Percentiles rank a stretch among this genome's conserved stretches.
Conservation (phyloP, 2,113 vertebrate species). For the Microcebus lehilahytsara region DNA sequence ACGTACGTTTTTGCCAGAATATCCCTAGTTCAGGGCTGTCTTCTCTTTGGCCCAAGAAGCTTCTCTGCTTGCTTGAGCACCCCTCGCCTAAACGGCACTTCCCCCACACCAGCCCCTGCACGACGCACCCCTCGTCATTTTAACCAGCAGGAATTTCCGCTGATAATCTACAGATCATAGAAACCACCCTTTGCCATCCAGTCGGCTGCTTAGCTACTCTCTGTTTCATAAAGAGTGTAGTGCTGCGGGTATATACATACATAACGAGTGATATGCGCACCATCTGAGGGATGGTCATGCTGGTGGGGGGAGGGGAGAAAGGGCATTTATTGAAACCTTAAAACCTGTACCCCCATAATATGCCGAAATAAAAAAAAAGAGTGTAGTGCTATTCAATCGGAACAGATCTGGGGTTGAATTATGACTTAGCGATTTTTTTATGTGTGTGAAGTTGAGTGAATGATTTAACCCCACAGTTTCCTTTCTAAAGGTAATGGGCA, state of each 20-base stretch:
- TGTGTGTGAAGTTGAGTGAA: background rate
- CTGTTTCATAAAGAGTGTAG: background rate
- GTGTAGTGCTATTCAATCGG: background rate
- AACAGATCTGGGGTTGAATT: background rate
- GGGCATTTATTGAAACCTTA: too few species aligned
- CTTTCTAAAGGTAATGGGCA: background rate
- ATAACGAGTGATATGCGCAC: too few species aligned
- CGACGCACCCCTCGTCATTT: rapidly evolving
- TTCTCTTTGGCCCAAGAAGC: too few species aligned
- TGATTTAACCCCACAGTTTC: background rate
- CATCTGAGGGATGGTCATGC: too few species aligned
- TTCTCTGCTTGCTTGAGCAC: background rate
- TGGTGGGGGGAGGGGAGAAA: too few species aligned
- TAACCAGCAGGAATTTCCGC: rapidly evolving
- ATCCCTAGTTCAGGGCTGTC: rapidly evolving
- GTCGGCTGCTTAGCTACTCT: background rate
- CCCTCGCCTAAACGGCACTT: too few species aligned
- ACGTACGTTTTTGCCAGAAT: background rate
- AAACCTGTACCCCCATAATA: too few species aligned
- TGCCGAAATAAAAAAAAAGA: too few species aligned
- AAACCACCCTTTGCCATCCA: rapidly evolving
- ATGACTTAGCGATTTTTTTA: background rate
- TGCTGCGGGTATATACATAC: too few species aligned
- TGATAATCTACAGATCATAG: rapidly evolving
- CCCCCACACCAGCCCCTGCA: rapidly evolving